Evolutionary conservation across 2,888 invertebrate species (phyloP).

Genomic region (Cheilosia urbana): DNA sequence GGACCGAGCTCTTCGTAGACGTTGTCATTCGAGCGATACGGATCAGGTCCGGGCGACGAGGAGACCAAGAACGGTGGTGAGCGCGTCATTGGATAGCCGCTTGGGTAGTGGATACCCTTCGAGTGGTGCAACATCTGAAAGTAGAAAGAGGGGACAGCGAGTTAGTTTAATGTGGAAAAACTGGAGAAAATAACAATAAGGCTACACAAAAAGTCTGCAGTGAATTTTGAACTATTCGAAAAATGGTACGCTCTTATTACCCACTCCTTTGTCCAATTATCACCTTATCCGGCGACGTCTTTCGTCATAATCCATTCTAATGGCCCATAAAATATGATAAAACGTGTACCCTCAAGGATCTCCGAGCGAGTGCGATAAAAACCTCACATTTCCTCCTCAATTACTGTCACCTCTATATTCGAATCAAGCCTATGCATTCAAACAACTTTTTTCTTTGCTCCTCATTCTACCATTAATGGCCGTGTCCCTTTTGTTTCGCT

Average conservation of each 20-base stretch:
- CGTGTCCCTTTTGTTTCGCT: slow-evolving; percentile 45
- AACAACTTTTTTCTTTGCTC: slow-evolving; percentile 24
- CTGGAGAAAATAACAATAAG: background rate
- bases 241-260: background rate
- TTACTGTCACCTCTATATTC: slow-evolving; percentile 52
- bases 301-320: slow-evolving; percentile 17
- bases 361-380: slow-evolving; percentile 17
- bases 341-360: slow-evolving; percentile 14
- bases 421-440: slow-evolving; percentile 44
- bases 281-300: slow-evolving; percentile 2
- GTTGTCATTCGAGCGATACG: slow-evolving; percentile 88
- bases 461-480: slow-evolving; percentile 36
- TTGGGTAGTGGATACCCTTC: slow-evolving; percentile 87
- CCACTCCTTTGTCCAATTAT: slow-evolving; percentile 17
- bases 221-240: background rate
- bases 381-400: slow-evolving; percentile 63
- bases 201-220: no score
- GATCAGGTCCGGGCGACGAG: slow-evolving; percentile 88
- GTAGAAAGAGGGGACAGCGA: slow-evolving; percentile 66
- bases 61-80: slow-evolving; percentile 88
- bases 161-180: slow-evolving; percentile 22
- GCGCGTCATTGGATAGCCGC: slow-evolving; percentile 86
- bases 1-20: slow-evolving; percentile 92
- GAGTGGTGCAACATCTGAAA: slow-evolving; percentile 88
- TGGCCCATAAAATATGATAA: slow-evolving; percentile 21